Evolutionary conservation across 2,888 invertebrate genomes (phyloP), one percentile per base, ranked within the genome.

Genomic region (Mythimna impura): DNA sequence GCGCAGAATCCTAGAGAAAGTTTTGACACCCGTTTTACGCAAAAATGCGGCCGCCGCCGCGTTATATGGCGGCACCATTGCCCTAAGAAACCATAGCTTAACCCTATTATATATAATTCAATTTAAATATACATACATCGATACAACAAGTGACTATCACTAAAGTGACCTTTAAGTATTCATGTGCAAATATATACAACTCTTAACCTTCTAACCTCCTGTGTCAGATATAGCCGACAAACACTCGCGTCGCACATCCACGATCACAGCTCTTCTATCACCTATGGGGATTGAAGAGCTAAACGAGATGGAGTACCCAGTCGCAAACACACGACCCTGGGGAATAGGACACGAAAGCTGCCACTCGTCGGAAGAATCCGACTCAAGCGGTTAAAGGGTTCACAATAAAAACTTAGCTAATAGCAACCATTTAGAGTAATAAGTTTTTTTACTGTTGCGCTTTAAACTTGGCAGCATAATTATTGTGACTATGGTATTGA

Each of bases 101-200:
- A 17, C 36, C 30, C 47, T 70, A 68, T 30, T n/a, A 36, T 67
- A 58, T 25, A 67, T 40, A 55, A 68, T 60, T 12, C 40, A 73
- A 52, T 72, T 62, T 30, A 54, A 68, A 74, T 72, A 82, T 73
- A 82, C 67, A 71, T 63, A 22, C 61, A 63, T 68, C 7, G 10
- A 71, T 66, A 71, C 34, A 52, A 52, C 40, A 63, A 50, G 43
- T 57, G 7, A 57, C 25, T 71, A 60, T 36, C 58, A 52, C 55
- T 62, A 34, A 55, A 52, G 43, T 66, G 50, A 72, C 17, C 22
- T 50, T 83, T 86, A 86, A 83, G 86, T 84, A 86, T 86, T 70
- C 62, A 75, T 63, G 84, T 86, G 84, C 86, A 78, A 71, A 70
- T 83, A 85, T 86, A 73, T 81, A 81, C 71, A 86, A 72, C 30